Percentiles rank a stretch among this genome's conserved stretches.
Evolutionary conservation across 2,888 invertebrate genomes (phyloP).

Genomic region (Troilus luridus): DNA sequence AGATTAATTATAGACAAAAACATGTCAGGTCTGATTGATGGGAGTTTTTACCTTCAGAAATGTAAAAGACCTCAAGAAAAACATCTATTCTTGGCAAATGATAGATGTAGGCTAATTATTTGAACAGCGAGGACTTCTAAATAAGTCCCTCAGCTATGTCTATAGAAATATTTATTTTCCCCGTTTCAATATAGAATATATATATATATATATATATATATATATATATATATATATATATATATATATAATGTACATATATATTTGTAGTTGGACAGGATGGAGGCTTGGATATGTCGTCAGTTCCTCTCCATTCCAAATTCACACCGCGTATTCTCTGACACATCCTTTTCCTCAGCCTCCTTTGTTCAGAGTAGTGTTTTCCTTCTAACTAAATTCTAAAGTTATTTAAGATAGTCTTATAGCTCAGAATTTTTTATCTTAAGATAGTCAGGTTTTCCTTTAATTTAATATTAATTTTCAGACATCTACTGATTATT

Average conservation of each 20-base stretch:
- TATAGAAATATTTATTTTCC: no score
- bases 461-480: background rate
- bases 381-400: background rate
- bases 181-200: background rate
- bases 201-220: conserved; percentile 29
- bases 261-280: background rate
- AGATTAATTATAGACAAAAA: background rate
- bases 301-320: conserved; percentile 37
- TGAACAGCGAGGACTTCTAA: no score
- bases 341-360: conserved; percentile 21
- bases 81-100: background rate
- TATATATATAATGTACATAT: background rate
- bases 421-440: background rate
- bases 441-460: background rate
- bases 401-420: background rate
- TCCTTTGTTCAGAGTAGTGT: background rate
- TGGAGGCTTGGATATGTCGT: conserved; percentile 5
- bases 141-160: no score
- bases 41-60: background rate
- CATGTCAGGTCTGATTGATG: background rate
- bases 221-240: conserved; percentile 21
- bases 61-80: background rate
- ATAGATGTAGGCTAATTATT: background rate
- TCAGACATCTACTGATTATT: no score
- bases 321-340: background rate